Evolutionary conservation across 2,113 vertebrate genomes (phyloP), one percentile per base, ranked within the genome.

Genomic region (Mionectes macconnelli): DNA sequence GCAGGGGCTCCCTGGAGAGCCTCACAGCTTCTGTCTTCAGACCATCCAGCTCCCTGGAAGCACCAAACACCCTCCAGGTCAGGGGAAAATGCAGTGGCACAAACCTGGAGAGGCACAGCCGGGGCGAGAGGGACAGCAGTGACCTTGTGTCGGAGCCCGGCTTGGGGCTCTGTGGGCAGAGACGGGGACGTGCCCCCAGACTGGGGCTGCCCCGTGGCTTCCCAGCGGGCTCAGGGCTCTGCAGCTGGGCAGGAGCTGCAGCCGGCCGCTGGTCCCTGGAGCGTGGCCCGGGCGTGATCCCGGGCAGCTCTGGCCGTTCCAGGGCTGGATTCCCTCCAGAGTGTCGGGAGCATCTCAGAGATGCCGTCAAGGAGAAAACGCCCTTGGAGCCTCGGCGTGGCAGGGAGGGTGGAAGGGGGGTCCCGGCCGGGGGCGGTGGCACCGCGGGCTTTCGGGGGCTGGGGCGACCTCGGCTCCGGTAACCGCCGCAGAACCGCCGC

Each of bases 1-100:
- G 64, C 89, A 13, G 1, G 47, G 28, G 63, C 76, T 76, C 50
- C 83, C 53, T 1, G 2, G 31, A 44, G 62, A 72, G 39, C 49
- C 70, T 72, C 50, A 4, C 89, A 44, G 72, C 86, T 88, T 57
- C 49, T n/a, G 49, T 30, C 80, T 24, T 95, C 88, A 91, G 35
- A 92, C 28, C 89, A 93, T 94, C 68, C 88, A 75, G 87, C 70
- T 70, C 73, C 91, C 90, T 84, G 72, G 59, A 56, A 87, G 52
- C 56, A 53, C 5, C 94, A 35, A 75, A 50, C 7, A 4, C 27
- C 76, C 57, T 44, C 47, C 69, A 14, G 22, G 63, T 12, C 5
- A 5, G 20, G n/a, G 39, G 14, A 23, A 33, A 68, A 16, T 1
- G 1, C 16, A 1, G 60, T 10, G 1, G 84, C 42, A 14, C 79